Evolutionary conservation across 2,888 invertebrate species (phyloP), one percentile per base, ranked within the genome.

Genomic region (Phytoseiulus persimilis): DNA sequence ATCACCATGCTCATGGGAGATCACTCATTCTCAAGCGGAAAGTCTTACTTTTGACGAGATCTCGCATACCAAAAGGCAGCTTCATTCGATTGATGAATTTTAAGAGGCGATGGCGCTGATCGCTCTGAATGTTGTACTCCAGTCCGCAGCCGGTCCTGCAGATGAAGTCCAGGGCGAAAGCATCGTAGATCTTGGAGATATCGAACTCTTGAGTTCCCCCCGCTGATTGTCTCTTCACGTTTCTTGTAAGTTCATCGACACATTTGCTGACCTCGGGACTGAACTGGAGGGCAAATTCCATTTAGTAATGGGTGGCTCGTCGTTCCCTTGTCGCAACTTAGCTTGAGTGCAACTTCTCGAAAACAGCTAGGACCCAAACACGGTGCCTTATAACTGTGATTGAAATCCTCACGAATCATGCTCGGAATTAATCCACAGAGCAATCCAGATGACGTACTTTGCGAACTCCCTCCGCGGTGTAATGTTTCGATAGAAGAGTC

Each of bases 101-200:
- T n/a, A 87, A 32, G 18, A 87, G 45, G n/a, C n/a, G 87, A 32
- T 87, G 5, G 3, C 32, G 87, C 9, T 33, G n/a, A 23, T 83
- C 32, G 14, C 83, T 83, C 31, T 83, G 83, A 11, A 83, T 32
- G 11, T 33, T 28, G 23, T 87, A 87, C 32, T 5, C 45, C 23
- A 87, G 31, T 9, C 87, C 87, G 18, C 18, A 45, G 6, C 31
- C 33, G n/a, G 87, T 39, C 23, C 87, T 31, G 45, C 87, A 87
- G 87, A 87, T 87, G 33, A 33, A 28, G 31, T 87, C 87, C 28
- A 87, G 87, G 28, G 87, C 32, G 87, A 87, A 87, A 2, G 87
- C 33, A 6, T 87, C 33, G 45, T 2, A 33, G n/a, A 87, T 39
- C 2, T 5, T 9, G 39, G 87, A 87, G 32, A 31, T 32, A n/a